Percentiles rank a stretch among this genome's conserved stretches.
Evolutionary conservation across 2,888 invertebrate species (phyloP).

Genomic region (Caenorhabditis sp.): DNA sequence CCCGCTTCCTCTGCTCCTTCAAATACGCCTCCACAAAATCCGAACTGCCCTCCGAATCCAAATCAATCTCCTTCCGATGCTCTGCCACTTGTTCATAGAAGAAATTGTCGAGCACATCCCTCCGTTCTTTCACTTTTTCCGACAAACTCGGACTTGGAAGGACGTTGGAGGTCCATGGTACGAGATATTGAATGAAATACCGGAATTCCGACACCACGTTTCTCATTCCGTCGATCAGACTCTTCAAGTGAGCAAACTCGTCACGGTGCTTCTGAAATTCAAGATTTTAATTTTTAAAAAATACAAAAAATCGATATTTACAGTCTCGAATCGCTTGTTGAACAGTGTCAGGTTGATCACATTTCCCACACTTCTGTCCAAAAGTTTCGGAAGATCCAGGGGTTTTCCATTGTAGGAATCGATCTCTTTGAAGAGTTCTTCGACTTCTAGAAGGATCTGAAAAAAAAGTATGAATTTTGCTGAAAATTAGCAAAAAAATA

Average conservation of each 20-base stretch:
- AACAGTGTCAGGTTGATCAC: constrained; percentile 57
- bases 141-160: constrained; percentile 39
- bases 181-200: constrained; percentile 39
- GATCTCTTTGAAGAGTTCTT: constrained; percentile 22
- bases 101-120: constrained; percentile 22
- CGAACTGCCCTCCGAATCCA: constrained; percentile 31
- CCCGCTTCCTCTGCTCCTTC: constrained; percentile 62
- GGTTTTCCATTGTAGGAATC: constrained; percentile 14
- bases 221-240: constrained; percentile 35
- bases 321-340: constrained; percentile 45
- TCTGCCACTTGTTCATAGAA: constrained; percentile 60
- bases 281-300: no score
- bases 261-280: constrained; percentile 44
- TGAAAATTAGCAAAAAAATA: background rate
- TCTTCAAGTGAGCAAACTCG: constrained; percentile 38
- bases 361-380: constrained; percentile 54
- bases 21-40: constrained; percentile 67
- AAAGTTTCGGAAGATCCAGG: constrained; percentile 14
- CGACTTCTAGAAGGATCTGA: constrained; percentile 51
- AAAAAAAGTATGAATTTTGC: background rate
- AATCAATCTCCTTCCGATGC: constrained; percentile 48
- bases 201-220: constrained; percentile 30
- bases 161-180: constrained; percentile 34
- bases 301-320: constrained; percentile 1
- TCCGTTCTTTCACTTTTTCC: constrained; percentile 16